phyloP scores from a whole-genome alignment of 1,140 invertebrate species.

The Lucilia sericata region DNA sequence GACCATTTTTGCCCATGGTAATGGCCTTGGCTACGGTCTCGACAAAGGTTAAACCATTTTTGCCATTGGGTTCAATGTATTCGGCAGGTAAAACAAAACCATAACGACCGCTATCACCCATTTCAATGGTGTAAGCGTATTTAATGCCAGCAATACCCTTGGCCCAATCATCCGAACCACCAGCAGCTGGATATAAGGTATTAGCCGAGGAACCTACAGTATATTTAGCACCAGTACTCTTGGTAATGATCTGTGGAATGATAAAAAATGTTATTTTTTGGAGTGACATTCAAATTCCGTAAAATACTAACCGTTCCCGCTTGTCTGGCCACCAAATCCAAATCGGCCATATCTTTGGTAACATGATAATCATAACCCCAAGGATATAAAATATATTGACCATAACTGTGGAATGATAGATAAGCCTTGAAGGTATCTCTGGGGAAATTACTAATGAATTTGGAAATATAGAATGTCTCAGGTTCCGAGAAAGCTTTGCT shows the following conservation, averaged over 20 bases:
- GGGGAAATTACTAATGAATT: slow-evolving; percentile 71
- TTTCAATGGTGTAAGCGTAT: slow-evolving; percentile 90
- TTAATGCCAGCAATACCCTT: slow-evolving; percentile 85
- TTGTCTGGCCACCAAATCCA: slow-evolving; percentile 77
- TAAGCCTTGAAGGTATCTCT: slow-evolving; percentile 77
- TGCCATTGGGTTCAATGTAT: slow-evolving; percentile 83
- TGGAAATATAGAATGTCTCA: slow-evolving; percentile 81
- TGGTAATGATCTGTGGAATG: slow-evolving; percentile 74
- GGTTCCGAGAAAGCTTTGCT: slow-evolving; percentile 89
- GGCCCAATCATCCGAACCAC: slow-evolving; percentile 94
- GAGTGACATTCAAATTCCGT: not conserved
- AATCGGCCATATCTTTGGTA: slow-evolving; percentile 78
- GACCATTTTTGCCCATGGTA: slow-evolving; percentile 49
- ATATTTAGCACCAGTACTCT: slow-evolving; percentile 76
- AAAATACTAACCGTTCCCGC: slow-evolving; percentile 72
- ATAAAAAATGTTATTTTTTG: not conserved
- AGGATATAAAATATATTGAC: slow-evolving; percentile 87
- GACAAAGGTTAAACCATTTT: slow-evolving; percentile 87
- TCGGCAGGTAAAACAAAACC: slow-evolving; percentile 89
- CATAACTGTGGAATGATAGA: slow-evolving; percentile 89
- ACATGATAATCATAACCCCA: slow-evolving; percentile 83
- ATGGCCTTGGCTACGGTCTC: slow-evolving; percentile 77
- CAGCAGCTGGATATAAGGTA: slow-evolving; percentile 82
- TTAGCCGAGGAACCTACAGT: slow-evolving; percentile 81
- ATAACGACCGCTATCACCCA: slow-evolving; percentile 88